Evolutionary conservation across 2,888 invertebrate genomes (phyloP).

Genomic region (Agrotis clavis): DNA sequence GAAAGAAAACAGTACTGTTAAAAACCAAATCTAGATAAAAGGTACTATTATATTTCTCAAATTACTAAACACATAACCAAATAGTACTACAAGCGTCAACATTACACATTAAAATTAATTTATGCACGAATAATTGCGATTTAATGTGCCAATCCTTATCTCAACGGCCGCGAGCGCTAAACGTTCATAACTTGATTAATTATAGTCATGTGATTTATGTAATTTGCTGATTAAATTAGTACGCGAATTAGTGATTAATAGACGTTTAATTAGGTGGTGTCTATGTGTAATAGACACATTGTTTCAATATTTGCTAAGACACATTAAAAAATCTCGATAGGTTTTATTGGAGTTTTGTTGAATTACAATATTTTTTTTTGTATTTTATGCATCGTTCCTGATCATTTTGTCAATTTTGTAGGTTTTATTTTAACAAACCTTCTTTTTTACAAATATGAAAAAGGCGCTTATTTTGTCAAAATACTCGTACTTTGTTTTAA

Average conservation of each 20-base stretch:
- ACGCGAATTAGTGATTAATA: constrained; percentile 16
- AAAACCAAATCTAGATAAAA: neutral
- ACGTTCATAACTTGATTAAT: constrained; percentile 43
- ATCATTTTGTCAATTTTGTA: no score
- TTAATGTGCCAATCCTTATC: constrained; percentile 45
- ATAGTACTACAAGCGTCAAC: neutral
- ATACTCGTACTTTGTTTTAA: no score
- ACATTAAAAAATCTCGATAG: no score
- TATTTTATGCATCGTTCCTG: no score
- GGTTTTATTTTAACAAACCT: no score
- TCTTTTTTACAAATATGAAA: no score
- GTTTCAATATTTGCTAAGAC: neutral
- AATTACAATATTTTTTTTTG: no score
- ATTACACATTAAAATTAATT: constrained; percentile 25
- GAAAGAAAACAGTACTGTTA: neutral
- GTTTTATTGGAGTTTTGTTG: no score
- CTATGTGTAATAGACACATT: neutral
- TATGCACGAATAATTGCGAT: constrained; percentile 34
- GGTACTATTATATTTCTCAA: neutral
- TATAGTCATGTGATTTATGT: constrained; percentile 21
- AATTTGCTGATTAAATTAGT: constrained; percentile 33
- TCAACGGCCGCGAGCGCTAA: constrained; percentile 25
- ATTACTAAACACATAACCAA: constrained; percentile 12
- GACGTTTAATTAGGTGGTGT: neutral
- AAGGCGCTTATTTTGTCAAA: no score